Conservation (phyloP, 2,113 vertebrate genomes). For the Anguilla rostrata region DNA sequence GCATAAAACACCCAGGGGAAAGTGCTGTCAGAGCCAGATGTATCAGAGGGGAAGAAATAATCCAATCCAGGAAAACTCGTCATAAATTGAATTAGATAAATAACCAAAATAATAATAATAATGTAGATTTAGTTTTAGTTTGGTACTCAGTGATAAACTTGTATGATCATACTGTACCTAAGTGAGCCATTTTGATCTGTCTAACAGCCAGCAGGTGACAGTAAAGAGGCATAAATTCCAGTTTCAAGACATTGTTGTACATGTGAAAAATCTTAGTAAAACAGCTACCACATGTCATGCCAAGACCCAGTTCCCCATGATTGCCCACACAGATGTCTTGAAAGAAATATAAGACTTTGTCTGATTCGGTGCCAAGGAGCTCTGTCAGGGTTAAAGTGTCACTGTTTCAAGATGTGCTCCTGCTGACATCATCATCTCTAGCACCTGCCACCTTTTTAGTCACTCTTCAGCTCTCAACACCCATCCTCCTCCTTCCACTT, state of each 20-base stretch:
- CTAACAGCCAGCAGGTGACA: constrained; percentile 20
- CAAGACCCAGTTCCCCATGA: no score
- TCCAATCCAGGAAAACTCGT: neutral
- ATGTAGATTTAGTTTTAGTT: neutral
- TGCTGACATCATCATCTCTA: no score
- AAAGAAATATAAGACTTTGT: no score
- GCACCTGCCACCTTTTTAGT: no score
- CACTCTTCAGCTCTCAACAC: no score
- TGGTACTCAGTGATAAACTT: neutral
- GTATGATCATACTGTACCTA: neutral
- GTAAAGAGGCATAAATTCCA: constrained; percentile 8
- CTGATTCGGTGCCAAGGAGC: no score
- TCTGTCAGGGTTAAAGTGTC: no score
- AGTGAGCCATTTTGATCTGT: neutral
- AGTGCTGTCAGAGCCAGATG: neutral
- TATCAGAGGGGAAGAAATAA: neutral
- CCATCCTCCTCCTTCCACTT: no score
- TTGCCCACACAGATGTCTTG: no score
- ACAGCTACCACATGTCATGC: no score
- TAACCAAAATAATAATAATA: neutral
- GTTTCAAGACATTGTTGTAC: neutral
- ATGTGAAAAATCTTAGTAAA: no score
- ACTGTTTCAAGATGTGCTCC: no score
- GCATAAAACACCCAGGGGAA: neutral
- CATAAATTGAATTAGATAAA: neutral